phyloP scores from a whole-genome alignment of 2,888 invertebrate species.

The Oxyteleia sp. region DNA sequence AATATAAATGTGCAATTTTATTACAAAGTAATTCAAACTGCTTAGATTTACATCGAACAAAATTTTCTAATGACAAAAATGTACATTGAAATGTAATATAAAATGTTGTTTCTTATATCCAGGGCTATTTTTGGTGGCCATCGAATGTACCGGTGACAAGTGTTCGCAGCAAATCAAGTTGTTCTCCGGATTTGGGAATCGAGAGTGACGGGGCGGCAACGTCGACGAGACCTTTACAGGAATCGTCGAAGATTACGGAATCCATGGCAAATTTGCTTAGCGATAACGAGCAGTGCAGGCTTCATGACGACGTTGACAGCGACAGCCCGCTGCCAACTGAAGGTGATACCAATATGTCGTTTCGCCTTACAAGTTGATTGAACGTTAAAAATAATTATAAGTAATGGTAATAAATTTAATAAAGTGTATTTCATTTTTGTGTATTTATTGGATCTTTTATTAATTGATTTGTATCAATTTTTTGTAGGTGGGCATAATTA shows the following conservation, averaged over 20 bases:
- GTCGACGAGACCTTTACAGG: slow-evolving; percentile 83
- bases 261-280: slow-evolving; percentile 86
- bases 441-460: slow-evolving; percentile 25
- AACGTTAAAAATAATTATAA: too few relatives aligned
- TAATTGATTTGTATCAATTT: slow-evolving; percentile 65
- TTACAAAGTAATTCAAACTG: too few relatives aligned
- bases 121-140: slow-evolving; percentile 84
- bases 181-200: slow-evolving; percentile 96
- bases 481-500: slow-evolving; percentile 82
- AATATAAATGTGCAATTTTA: too few relatives aligned
- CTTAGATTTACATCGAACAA: too few relatives aligned
- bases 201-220: slow-evolving; percentile 91
- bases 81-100: slow-evolving; percentile 8
- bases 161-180: slow-evolving; percentile 85
- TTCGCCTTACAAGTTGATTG: too few relatives aligned
- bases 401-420: too few relatives aligned
- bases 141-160: slow-evolving; percentile 82
- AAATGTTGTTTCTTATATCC: slow-evolving; percentile 5
- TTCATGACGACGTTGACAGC: slow-evolving; percentile 79
- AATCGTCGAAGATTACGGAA: slow-evolving; percentile 86
- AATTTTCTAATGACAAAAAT: too few relatives aligned
- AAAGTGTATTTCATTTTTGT: neutral
- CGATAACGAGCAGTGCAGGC: slow-evolving; percentile 83
- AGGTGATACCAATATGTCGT: slow-evolving; percentile 79
- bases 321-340: slow-evolving; percentile 85